These are phyloP conservation scores for Mola mola DNA, from an alignment of 2,113 vertebrate species.

Conservation along the genomic window DNA sequence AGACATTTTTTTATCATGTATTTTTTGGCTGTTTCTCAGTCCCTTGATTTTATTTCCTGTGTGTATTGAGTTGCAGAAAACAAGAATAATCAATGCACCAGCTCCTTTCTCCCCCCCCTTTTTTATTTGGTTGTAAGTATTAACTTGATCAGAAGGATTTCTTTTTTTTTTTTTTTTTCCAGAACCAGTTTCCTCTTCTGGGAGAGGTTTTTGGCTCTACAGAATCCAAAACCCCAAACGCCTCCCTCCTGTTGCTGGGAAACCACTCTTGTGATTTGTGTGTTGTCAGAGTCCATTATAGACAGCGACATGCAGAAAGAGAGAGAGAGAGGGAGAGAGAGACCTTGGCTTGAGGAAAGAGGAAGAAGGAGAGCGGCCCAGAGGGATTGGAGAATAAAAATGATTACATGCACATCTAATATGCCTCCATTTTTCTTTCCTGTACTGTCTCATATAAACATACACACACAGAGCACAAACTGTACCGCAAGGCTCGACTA, in stretches of 20 bases:
- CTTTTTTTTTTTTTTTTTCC: constrained; percentile 7
- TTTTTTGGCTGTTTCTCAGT: constrained; percentile 29
- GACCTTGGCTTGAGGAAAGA: constrained; percentile 12
- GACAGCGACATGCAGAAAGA: constrained; percentile 56
- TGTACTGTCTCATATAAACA: constrained; percentile 2
- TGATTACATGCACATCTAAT: constrained; percentile 34
- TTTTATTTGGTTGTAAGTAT: constrained; percentile 55
- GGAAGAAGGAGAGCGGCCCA: background rate
- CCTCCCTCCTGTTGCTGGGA: constrained; percentile 75
- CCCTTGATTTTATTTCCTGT: constrained; percentile 21
- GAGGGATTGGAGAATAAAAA: constrained; percentile 20
- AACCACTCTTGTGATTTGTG: constrained; percentile 77
- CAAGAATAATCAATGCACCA: constrained; percentile 49
- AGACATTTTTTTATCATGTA: constrained; percentile 11
- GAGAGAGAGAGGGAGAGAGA: constrained; percentile 14
- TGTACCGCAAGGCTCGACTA: constrained; percentile 46
- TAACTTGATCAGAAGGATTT: constrained; percentile 57
- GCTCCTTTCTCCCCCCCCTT: background rate
- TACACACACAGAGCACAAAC: background rate
- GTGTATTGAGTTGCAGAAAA: constrained; percentile 29
- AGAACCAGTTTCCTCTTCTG: constrained; percentile 69
- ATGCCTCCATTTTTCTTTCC: constrained; percentile 10
- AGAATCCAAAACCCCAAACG: constrained; percentile 52
- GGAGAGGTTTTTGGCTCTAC: constrained; percentile 63
- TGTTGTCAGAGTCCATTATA: constrained; percentile 72